Evolutionary conservation across 1,140 invertebrate genomes (phyloP), one percentile per base, ranked within the genome.

Genomic region (Lerema accius): DNA sequence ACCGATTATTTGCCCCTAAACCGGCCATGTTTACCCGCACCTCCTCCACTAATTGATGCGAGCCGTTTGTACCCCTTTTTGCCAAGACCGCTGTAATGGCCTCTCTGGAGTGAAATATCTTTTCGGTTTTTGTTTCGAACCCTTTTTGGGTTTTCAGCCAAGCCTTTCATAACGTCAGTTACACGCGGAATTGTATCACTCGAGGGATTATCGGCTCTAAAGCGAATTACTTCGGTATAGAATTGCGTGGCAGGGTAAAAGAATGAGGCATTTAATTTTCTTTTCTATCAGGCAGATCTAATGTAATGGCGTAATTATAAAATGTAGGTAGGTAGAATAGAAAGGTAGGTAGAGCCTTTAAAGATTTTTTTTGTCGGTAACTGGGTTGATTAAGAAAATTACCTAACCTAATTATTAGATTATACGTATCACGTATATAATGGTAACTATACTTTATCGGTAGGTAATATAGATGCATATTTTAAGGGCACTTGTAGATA

Each of bases 21-120:
- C 69, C 73, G 70, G 69, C 43, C 61, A 72, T 82, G 71, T 80
- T 82, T 84, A 65, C 73, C 71, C 75, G 56, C 17, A 62, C 69
- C 72, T 78, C 73, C 77, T 79, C 69, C 75, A 71, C 82, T 87
- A 87, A 87, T 87, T 85, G 82, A 87, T 85, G 77, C 68, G 67
- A 69, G 61, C 68, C 70, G 73, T 76, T 79, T 66, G 68, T 65
- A 48, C 70, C 70, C 65, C 71, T 88, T 82, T 86, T 86, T 74
- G 69, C 75, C 75, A 79, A 83, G 80, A 85, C 79, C 76, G 61
- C 68, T 70, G 69, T 85, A 85, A 85, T 85, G 74, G 80, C 72
- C 80, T 78, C 80, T 83, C 78, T 69, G 62, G 67, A 82, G 82
- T 83, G 80, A 83, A 82, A 83, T 83, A 85, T 83, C 78, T 82